Percentiles rank a stretch among this genome's conserved stretches.
Evolutionary conservation across 2,888 invertebrate genomes (phyloP).

Genomic region (Stenotaenia linearis): DNA sequence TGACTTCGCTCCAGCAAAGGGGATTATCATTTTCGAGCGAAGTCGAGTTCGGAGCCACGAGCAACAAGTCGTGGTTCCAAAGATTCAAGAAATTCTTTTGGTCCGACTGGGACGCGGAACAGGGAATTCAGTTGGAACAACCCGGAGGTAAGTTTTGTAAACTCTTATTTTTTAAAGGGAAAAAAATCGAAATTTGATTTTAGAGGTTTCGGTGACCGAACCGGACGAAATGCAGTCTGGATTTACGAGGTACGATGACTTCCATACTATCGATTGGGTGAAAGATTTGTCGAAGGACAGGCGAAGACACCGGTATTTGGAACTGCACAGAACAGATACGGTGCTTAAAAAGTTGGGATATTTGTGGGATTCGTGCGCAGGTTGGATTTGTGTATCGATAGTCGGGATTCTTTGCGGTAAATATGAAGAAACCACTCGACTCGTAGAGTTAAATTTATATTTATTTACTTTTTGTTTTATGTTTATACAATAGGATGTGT

Average conservation of each 20-base stretch:
- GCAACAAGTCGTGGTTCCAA: neutral
- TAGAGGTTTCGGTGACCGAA: neutral
- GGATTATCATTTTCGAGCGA: neutral
- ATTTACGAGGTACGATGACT: constrained; percentile 76
- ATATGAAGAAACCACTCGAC: constrained; percentile 49
- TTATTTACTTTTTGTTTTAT: constrained; percentile 39
- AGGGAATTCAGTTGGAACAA: neutral
- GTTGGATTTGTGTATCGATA: constrained; percentile 94
- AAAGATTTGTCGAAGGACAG: constrained; percentile 95
- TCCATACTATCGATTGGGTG: constrained; percentile 99
- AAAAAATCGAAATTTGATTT: neutral
- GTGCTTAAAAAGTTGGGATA: constrained; percentile 66
- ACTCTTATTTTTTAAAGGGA: neutral
- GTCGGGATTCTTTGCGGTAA: constrained; percentile 88
- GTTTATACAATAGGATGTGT: constrained; percentile 58
- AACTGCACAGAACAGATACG: constrained; percentile 73
- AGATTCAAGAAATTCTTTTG: neutral
- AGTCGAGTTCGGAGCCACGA: neutral
- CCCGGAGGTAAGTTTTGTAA: neutral
- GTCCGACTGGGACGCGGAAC: neutral
- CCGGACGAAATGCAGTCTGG: constrained; percentile 28
- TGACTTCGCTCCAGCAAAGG: neutral
- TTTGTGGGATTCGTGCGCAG: constrained; percentile 98
- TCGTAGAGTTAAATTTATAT: neutral
- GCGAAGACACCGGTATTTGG: constrained; percentile 91